Conservation (phyloP, 1,140 invertebrate species). For the Phymorhynchus buccinoides region DNA sequence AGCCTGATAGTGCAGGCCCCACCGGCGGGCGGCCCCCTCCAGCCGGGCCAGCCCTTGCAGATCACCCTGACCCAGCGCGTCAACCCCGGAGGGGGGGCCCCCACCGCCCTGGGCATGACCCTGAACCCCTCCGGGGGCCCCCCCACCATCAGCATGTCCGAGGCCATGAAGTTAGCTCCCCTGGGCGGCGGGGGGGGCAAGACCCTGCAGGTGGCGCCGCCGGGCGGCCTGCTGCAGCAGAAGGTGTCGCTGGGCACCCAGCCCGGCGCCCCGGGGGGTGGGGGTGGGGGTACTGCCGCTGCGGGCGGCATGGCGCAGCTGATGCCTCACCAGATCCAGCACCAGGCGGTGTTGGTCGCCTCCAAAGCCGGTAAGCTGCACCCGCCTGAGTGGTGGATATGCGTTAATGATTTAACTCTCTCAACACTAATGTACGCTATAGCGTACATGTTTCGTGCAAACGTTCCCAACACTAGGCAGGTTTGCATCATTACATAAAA, state of each 20-base stretch:
- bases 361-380: slow-evolving; percentile 19
- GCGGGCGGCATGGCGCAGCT: too few relatives aligned
- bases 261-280: not conserved
- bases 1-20: slow-evolving; percentile 29
- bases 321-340: slow-evolving; percentile 27
- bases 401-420: too few relatives aligned
- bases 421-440: too few relatives aligned
- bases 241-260: slow-evolving; percentile 18
- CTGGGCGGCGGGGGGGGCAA: slow-evolving; percentile 25
- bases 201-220: slow-evolving; percentile 16
- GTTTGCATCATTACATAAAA: too few relatives aligned
- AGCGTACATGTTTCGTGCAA: too few relatives aligned
- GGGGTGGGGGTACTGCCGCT: slow-evolving; percentile 4
- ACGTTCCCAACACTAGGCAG: too few relatives aligned
- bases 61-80: slow-evolving; percentile 36
- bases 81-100: not conserved
- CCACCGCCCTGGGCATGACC: not conserved
- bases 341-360: slow-evolving; percentile 25
- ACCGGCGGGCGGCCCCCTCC: not conserved
- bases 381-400: too few relatives aligned
- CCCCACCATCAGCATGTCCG: not conserved
- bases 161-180: not conserved
- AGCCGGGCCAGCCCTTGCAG: slow-evolving; percentile 20
- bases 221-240: not conserved
- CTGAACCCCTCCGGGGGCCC: not conserved